Base-by-base conservation (phyloP, 2,113 vertebrate species). In the Bostrychus sinensis region DNA sequence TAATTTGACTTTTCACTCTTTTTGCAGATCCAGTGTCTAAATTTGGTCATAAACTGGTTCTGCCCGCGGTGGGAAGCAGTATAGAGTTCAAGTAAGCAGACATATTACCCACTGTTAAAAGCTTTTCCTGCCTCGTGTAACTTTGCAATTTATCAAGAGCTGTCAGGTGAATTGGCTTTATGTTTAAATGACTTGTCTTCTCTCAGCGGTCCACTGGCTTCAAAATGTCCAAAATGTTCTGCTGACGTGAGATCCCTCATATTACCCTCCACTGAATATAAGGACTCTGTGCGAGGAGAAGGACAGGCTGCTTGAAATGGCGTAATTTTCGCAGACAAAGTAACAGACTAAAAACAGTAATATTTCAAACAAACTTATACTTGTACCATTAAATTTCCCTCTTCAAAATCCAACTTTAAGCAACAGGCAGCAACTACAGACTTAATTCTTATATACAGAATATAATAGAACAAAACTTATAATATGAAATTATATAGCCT, bases 11-110 rank as follows among this genome's bases (percentile, higher is more conserved):
- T 22, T 20, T 26, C 59, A 19, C 14, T 45, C 39, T 51, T 28
- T n/a, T 38, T 69, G 2, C 87, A 96, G 95, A 45, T 66, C 67
- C n/a, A 6, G 76, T 93, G 63, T 93, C 92, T 60, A 88, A 69
- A 66, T 87, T 94, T 84, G 94, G 95, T 54, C 93, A 96, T 77
- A 87, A 55, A 0, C 91, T 95, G 0, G 89, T 95, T 22, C 90
- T 93, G 25, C 90, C 93, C 0, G 73, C 82, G 37, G 83, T 89
- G 43, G 75, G 73, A 26, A 72, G 48, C 19, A 76, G 26, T 38
- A 1, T 65, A 11, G 78, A 86, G 48, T 19, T 64, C 7, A 83
- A 66, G 90, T 91, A 64, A 81, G 85, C 77, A 5, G 19, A 61
- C 8, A 8, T 10, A 1, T 17, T n/a, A 10, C 11, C 8, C 25